Evolutionary conservation across 1,140 invertebrate species (phyloP).

Genomic region (Lordiphosa mommai): DNA sequence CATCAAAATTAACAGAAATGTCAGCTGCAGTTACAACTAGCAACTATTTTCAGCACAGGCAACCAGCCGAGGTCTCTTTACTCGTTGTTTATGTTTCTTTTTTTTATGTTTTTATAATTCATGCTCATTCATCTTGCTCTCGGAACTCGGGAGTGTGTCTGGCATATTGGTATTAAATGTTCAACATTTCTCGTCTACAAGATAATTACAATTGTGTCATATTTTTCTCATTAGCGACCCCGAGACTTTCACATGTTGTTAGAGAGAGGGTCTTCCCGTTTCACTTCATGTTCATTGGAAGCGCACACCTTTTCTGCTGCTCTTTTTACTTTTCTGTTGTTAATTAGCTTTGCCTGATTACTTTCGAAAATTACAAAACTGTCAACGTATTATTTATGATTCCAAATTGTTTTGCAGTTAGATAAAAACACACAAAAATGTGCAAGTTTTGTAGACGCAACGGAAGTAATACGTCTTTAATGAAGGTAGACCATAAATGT

Average conservation of each 20-base stretch:
- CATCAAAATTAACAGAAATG: slow-evolving; percentile 77
- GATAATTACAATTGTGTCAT: slow-evolving; percentile 78
- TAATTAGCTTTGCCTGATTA: slow-evolving; percentile 75
- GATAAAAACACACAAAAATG: slow-evolving; percentile 5
- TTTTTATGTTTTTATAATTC: slow-evolving; percentile 78
- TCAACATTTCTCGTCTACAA: slow-evolving; percentile 38
- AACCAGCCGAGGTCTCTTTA: slow-evolving; percentile 24
- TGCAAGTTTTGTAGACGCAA: slow-evolving; percentile 16
- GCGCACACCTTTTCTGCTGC: slow-evolving; percentile 35
- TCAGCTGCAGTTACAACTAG: slow-evolving; percentile 70
- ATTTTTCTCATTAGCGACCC: slow-evolving; percentile 71
- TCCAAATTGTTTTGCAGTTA: slow-evolving; percentile 35
- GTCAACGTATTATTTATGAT: slow-evolving; percentile 72
- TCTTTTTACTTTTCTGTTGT: slow-evolving; percentile 36
- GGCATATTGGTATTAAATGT: slow-evolving; percentile 66
- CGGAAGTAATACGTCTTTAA: slow-evolving; percentile 38
- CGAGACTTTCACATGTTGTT: slow-evolving; percentile 46
- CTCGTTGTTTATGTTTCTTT: slow-evolving; percentile 27
- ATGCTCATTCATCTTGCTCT: slow-evolving; percentile 75
- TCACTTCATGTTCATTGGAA: slow-evolving; percentile 29
- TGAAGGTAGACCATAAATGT: slow-evolving; percentile 8
- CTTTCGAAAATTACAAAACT: slow-evolving; percentile 74
- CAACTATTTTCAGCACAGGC: slow-evolving; percentile 51
- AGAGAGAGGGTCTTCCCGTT: neutral
- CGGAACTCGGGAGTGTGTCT: slow-evolving; percentile 30